A percentile compares a stretch with the other conserved stretches of the same genome.
Evolutionary conservation across 2,888 invertebrate species (phyloP).

Genomic region (Leptopilina myrica): DNA sequence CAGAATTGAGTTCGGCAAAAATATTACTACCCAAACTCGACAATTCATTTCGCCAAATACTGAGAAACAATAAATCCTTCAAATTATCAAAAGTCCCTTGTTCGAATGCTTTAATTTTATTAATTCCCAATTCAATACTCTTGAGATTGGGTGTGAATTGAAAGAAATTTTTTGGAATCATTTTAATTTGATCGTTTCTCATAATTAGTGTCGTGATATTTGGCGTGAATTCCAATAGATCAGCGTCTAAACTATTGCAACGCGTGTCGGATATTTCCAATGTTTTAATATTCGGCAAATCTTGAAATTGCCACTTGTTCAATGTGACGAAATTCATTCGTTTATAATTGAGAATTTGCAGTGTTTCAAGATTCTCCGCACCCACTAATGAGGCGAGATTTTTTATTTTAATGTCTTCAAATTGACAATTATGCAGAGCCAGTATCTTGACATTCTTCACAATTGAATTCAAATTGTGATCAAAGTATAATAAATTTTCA

Average conservation of each 20-base stretch:
- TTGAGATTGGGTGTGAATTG: constrained; percentile 69
- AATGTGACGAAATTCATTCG: constrained; percentile 47
- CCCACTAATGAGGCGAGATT: not conserved
- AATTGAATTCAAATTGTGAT: not conserved
- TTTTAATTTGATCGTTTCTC: constrained; percentile 49
- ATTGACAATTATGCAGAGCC: not conserved
- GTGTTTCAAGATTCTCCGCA: not conserved
- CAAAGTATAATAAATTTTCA: not conserved
- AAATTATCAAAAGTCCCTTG: constrained; percentile 75
- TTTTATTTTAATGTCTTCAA: not conserved
- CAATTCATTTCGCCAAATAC: constrained; percentile 84
- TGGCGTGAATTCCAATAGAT: constrained; percentile 77
- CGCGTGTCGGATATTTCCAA: constrained; percentile 17
- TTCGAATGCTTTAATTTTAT: constrained; percentile 73
- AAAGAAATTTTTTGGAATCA: constrained; percentile 61
- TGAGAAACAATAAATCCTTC: constrained; percentile 81
- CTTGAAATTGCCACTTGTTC: constrained; percentile 43
- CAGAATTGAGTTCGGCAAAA: constrained; percentile 80
- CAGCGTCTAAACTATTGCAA: constrained; percentile 80
- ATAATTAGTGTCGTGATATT: constrained; percentile 42
- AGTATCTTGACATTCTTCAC: not conserved
- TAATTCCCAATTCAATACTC: constrained; percentile 82
- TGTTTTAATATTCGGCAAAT: constrained; percentile 25
- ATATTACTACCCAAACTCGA: constrained; percentile 79
- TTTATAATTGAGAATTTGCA: not conserved